Conservation (phyloP, 2,113 vertebrate genomes). For the Coptodon bakossiorum region DNA sequence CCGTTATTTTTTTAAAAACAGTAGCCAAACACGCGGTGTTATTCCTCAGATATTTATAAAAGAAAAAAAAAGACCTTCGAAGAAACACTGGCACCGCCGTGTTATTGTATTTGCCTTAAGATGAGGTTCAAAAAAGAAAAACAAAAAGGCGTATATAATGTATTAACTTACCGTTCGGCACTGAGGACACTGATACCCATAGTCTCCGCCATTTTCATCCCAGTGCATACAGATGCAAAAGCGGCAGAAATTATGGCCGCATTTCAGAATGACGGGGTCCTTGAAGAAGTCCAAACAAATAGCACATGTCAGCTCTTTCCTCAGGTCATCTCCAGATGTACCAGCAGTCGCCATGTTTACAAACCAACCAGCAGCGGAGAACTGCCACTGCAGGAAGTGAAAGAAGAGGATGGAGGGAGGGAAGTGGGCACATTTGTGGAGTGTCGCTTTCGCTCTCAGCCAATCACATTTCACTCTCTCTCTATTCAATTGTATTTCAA, state of each 20-base stretch:
- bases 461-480: conserved; percentile 23
- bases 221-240: conserved; percentile 75
- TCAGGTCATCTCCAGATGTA: conserved; percentile 52
- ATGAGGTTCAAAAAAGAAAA: neutral
- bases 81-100: neutral
- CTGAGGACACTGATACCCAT: conserved; percentile 75
- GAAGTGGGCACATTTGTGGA: neutral
- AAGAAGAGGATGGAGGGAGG: neutral
- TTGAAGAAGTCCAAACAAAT: conserved; percentile 75
- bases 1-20: neutral
- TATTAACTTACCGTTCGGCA: conserved; percentile 66
- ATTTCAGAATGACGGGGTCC: conserved; percentile 74
- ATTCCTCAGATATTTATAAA: neutral
- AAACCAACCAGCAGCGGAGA: neutral
- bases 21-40: neutral
- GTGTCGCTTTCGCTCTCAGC: neutral
- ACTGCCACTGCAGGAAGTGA: conserved; percentile 19
- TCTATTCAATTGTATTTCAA: neutral
- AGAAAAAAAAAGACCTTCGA: neutral
- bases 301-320: conserved; percentile 71
- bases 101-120: no score
- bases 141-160: neutral
- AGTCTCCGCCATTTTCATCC: conserved; percentile 75
- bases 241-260: conserved; percentile 75
- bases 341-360: conserved; percentile 67